Percentiles rank a stretch among this genome's conserved stretches.
phyloP scores from a whole-genome alignment of 2,888 invertebrate genomes.

The Eilema sororculum region DNA sequence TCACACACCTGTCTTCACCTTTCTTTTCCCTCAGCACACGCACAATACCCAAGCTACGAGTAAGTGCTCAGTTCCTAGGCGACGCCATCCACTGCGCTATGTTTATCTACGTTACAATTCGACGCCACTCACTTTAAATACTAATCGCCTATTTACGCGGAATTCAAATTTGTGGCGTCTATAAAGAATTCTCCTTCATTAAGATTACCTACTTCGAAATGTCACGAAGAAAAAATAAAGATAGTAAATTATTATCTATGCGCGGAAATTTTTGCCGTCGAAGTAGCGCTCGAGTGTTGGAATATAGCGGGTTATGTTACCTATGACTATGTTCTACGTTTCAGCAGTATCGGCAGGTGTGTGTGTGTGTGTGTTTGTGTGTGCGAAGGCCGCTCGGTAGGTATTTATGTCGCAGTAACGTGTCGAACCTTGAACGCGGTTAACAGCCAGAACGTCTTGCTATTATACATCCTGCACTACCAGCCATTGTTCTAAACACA shows the following conservation, averaged over 20 bases:
- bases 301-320: constrained; percentile 29
- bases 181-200: constrained; percentile 32
- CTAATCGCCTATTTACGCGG: constrained; percentile 29
- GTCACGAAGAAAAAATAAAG: background rate
- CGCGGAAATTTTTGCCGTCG: constrained; percentile 18
- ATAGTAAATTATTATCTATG: background rate
- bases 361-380: constrained; percentile 28
- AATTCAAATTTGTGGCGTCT: constrained; percentile 10
- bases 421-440: constrained; percentile 40
- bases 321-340: constrained; percentile 22
- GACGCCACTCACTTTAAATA: constrained; percentile 33
- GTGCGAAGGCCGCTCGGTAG: constrained; percentile 41
- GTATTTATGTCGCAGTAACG: constrained; percentile 30
- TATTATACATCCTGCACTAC: constrained; percentile 31
- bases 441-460: constrained; percentile 37
- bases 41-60: background rate
- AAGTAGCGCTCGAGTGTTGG: constrained; percentile 14
- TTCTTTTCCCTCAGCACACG: background rate
- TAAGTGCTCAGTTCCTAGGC: background rate
- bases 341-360: constrained; percentile 17
- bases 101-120: constrained; percentile 17
- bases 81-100: background rate
- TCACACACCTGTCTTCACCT: background rate
- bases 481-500: constrained; percentile 30
- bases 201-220: constrained; percentile 25